A percentile compares a stretch with the other conserved stretches of the same genome.
phyloP scores from a whole-genome alignment of 2,888 invertebrate species.

The Lingula anatina region DNA sequence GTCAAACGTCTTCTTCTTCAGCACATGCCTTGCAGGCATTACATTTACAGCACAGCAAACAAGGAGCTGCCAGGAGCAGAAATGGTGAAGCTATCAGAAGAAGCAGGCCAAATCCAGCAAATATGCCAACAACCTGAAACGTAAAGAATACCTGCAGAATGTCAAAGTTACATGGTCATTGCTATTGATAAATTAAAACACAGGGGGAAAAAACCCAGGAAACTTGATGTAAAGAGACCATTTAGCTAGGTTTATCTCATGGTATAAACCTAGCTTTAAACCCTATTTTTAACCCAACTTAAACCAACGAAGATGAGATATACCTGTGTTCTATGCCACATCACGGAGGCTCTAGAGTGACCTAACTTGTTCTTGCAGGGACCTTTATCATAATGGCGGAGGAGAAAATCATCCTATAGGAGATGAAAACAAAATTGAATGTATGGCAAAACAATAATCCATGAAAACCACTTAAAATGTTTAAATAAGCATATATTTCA shows the following conservation, averaged over 20 bases:
- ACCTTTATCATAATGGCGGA: constrained; percentile 94
- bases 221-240: too few relatives aligned
- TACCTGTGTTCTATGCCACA: constrained; percentile 92
- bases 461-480: too few relatives aligned
- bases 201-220: too few relatives aligned
- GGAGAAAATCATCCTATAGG: constrained; percentile 92
- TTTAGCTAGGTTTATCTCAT: too few relatives aligned
- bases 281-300: background rate
- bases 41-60: constrained; percentile 61
- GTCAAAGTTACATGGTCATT: too few relatives aligned
- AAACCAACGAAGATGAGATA: background rate
- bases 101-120: constrained; percentile 91
- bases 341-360: constrained; percentile 90
- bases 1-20: constrained; percentile 57
- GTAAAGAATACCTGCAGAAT: too few relatives aligned
- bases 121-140: constrained; percentile 77
- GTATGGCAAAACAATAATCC: too few relatives aligned
- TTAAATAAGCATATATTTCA: too few relatives aligned
- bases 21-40: constrained; percentile 75
- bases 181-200: too few relatives aligned
- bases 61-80: constrained; percentile 88
- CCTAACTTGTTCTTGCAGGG: constrained; percentile 98
- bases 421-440: too few relatives aligned
- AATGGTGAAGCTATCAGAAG: constrained; percentile 89
- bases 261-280: too few relatives aligned